Evolutionary conservation across 35 echinoderm and acorn worm species (phyloP), one percentile per base, ranked within the genome.

Genomic region (Diadema setosum): DNA sequence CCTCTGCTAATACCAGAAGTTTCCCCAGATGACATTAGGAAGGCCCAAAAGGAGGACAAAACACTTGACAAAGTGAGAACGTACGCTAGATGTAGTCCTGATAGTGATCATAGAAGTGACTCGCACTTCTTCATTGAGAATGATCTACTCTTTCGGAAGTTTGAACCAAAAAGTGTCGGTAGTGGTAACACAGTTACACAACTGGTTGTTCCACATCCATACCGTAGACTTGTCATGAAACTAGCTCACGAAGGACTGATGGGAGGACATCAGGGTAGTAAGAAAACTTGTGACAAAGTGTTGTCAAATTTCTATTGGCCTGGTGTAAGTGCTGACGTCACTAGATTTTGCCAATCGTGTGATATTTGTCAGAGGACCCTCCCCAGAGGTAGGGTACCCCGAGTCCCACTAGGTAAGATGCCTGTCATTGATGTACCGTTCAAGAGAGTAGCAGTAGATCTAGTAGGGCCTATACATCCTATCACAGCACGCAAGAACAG

Each of bases 241-340:
- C 69, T 92, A 57, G 84, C 90, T 65, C 90, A 87, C 69, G 90
- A 92, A 65, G 50, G 60, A 9, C 58, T 65, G 12, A 42, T 92
- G 42, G 90, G 90, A 12, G 90, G 90, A 64, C 84, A 92, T 70
- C 75, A 81, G 45, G 90, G 90, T 17, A 24, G 48, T 24, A 87
- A 92, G 45, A 86, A 82, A 32, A 92, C 90, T 4, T 14, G 50
- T 26, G 55, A 87, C 35, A 92, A 87, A 34, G 49, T 92, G 0
- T 15, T 87, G 50, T 18, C 18, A 18, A 39, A 63, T 45, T 92
- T 92, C 81, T 86, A 46, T 58, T 86, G 90, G 83, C 90, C 90
- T 32, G 90, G 90, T 65, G 64, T 87, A 24, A 43, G 44, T 42
- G 75, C 83, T 1, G 84, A 92, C 55, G 60, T 92, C 1, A 44